Evolutionary conservation across 1,140 invertebrate genomes (phyloP).

Genomic region (Elysia chlorotica): DNA sequence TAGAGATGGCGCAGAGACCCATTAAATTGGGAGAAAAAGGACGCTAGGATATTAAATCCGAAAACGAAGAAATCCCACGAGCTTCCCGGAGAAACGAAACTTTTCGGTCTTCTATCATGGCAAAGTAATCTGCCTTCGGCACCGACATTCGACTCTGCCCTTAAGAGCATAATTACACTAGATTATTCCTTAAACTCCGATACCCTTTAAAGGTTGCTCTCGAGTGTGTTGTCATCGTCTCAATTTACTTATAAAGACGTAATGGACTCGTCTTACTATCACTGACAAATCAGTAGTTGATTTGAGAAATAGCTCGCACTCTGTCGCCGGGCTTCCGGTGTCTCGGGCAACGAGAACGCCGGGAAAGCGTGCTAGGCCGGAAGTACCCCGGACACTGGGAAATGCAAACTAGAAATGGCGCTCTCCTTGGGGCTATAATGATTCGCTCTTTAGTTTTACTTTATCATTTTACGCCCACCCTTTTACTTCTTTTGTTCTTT

Average conservation of each 20-base stretch:
- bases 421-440: constrained; percentile 21
- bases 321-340: constrained; percentile 18
- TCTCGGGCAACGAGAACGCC: constrained; percentile 7
- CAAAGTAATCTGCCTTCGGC: constrained; percentile 19
- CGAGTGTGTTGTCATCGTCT: constrained; percentile 20
- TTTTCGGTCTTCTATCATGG: constrained; percentile 18
- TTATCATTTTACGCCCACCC: neutral
- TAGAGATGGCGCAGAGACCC: too few species aligned
- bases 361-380: constrained; percentile 17
- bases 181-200: constrained; percentile 25
- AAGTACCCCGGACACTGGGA: constrained; percentile 17
- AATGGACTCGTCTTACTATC: constrained; percentile 26
- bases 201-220: constrained; percentile 19
- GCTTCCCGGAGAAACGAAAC: constrained; percentile 9
- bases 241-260: constrained; percentile 27
- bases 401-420: constrained; percentile 22
- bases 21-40: too few species aligned
- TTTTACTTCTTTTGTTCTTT: neutral
- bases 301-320: constrained; percentile 26
- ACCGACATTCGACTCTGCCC: constrained; percentile 14
- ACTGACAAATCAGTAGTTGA: constrained; percentile 18
- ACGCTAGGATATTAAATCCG: constrained; percentile 14
- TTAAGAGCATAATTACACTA: constrained; percentile 21
- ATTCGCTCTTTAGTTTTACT: neutral
- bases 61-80: constrained; percentile 10